These are phyloP conservation scores for Gorsachius magnificus DNA, from an alignment of 2,797 vertebrate species.

Conservation along the genomic window DNA sequence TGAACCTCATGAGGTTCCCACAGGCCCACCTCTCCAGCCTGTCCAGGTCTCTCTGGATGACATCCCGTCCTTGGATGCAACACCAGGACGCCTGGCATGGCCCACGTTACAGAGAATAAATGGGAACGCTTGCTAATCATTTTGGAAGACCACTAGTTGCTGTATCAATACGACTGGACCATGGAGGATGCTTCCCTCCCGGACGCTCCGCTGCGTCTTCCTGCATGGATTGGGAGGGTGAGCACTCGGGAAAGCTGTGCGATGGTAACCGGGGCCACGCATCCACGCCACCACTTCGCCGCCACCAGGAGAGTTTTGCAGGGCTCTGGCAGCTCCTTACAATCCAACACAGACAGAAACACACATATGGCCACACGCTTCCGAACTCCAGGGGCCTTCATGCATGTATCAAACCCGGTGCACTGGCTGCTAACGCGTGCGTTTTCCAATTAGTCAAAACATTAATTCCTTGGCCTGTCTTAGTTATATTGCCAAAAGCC, in stretches of 20 bases:
- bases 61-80: too few relatives aligned
- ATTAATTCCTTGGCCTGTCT: neutral
- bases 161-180: neutral
- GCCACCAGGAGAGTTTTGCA: too few relatives aligned
- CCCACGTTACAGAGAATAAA: neutral
- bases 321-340: neutral
- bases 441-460: neutral
- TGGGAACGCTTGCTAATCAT: neutral
- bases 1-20: too few relatives aligned
- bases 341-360: neutral
- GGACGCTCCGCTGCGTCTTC: neutral
- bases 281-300: rapidly evolving
- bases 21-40: too few relatives aligned
- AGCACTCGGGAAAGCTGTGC: neutral
- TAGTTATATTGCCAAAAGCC: neutral
- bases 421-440: neutral
- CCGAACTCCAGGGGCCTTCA: neutral
- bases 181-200: neutral
- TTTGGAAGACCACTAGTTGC: neutral
- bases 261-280: neutral
- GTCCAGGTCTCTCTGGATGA: too few relatives aligned
- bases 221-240: neutral
- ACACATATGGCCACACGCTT: rapidly evolving
- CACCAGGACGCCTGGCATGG: neutral
- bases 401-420: neutral